Base-by-base conservation (phyloP, 92 coral and sea anemone genomes). In the Porites lobata region DNA sequence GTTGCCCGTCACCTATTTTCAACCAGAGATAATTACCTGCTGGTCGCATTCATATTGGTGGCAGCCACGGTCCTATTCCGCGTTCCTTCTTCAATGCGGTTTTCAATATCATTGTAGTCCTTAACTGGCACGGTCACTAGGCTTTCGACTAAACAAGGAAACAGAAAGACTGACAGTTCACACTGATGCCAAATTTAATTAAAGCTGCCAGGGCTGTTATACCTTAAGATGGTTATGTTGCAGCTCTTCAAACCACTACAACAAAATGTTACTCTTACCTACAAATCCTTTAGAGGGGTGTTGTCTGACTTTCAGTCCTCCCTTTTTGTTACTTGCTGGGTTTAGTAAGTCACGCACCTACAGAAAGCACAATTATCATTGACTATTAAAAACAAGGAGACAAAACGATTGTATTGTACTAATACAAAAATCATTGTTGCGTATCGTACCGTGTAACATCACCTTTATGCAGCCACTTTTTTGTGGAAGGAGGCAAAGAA, bases 31-130 rank as follows among this genome's bases (percentile, higher is more conserved):
- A 56, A 12, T 65, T 50, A 96, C 99, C 99, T 96, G 96, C 99
- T 96, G 11, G 99, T 96, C 14, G 99, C 99, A 87, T 96, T 96
- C 99, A 96, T 96, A 84, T 96, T 96, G 65, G 99, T 96, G 21
- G 99, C 98, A n/a, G 98, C 99, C 59, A 96, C 98, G 14, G 99
- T 96, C 76, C 99, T 90, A 82, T 91, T 96, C 63, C 91, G 91
- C 18, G 99, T 96, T 19, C 99, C 99, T 21, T 96, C 99, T 72
- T 91, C 95, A 71, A 96, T 96, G 63, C 94, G 94, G 89, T 90
- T 93, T 52, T 96, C 98, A 54, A 96, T 96, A 65, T 96, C 99
- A 51, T 88, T 87, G 82, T 96, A 96, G 77, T 95, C 95, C 58
- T 92, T 96, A 65, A 96, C 99, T 4, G 99, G 99, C 1, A 96